A percentile compares a stretch with the other conserved stretches of the same genome.
Evolutionary conservation across 2,113 vertebrate genomes (phyloP).

Genomic region (Grantiella picta): DNA sequence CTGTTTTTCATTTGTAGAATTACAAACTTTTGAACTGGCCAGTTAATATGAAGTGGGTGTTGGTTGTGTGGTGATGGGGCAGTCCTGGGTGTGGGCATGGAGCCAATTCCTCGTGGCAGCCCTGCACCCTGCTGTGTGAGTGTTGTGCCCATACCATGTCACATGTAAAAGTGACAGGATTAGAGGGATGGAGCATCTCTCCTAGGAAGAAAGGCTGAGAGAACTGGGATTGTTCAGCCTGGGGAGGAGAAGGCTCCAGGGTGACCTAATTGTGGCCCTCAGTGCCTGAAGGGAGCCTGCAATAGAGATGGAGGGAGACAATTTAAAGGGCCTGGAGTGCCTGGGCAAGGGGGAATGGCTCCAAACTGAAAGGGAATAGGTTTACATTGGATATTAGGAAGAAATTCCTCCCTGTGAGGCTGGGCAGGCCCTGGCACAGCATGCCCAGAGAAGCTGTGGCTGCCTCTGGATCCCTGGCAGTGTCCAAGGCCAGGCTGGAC

Average conservation of each 20-base stretch:
- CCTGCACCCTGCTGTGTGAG: neutral
- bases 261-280: neutral
- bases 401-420: neutral
- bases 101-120: neutral
- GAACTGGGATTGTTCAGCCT: neutral
- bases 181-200: neutral
- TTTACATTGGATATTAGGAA: neutral
- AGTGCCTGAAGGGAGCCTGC: neutral
- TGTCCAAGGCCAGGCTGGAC: neutral
- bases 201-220: neutral
- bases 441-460: neutral
- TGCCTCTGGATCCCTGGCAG: neutral
- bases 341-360: neutral
- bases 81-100: rapidly evolving
- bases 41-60: rapidly evolving
- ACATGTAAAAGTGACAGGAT: neutral
- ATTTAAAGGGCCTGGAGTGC: neutral
- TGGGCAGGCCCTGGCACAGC: neutral
- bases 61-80: neutral
- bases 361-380: neutral
- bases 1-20: neutral
- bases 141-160: rapidly evolving
- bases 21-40: neutral
- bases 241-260: neutral
- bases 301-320: no score